Evolutionary conservation across 2,888 invertebrate genomes (phyloP).

Genomic region (Diadromus collaris): DNA sequence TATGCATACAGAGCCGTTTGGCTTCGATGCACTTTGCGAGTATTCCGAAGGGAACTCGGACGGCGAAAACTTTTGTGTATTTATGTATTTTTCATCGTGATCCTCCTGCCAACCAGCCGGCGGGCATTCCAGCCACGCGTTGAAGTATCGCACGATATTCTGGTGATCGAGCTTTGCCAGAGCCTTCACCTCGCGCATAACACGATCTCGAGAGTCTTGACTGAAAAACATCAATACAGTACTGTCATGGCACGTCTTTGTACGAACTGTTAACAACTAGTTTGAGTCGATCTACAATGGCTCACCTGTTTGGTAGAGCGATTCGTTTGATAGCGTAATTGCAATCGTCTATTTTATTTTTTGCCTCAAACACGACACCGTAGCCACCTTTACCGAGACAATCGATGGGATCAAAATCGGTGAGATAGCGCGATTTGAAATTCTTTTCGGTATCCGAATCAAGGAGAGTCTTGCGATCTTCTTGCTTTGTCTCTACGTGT

Average conservation of each 20-base stretch:
- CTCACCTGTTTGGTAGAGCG: constrained; percentile 88
- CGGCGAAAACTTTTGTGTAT: constrained; percentile 69
- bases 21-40: constrained; percentile 66
- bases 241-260: background rate
- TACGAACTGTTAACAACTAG: background rate
- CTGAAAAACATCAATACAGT: constrained; percentile 79
- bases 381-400: constrained; percentile 96
- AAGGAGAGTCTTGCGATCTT: constrained; percentile 70
- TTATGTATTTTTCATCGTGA: constrained; percentile 85
- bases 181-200: constrained; percentile 96
- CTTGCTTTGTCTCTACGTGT: constrained; percentile 71
- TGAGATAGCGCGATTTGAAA: constrained; percentile 85
- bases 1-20: constrained; percentile 69
- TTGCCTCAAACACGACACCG: constrained; percentile 97
- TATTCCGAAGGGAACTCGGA: constrained; percentile 71
- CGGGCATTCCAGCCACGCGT: constrained; percentile 97
- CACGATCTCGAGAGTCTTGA: constrained; percentile 90
- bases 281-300: background rate
- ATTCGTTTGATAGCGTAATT: constrained; percentile 98
- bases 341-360: constrained; percentile 96
- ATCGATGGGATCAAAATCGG: constrained; percentile 91
- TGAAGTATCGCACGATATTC: constrained; percentile 97
- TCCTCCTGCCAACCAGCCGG: constrained; percentile 93
- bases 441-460: constrained; percentile 69
- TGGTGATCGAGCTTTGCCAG: constrained; percentile 97